Evolutionary conservation across 2,888 invertebrate genomes (phyloP).

Genomic region (Camponotus fellah): DNA sequence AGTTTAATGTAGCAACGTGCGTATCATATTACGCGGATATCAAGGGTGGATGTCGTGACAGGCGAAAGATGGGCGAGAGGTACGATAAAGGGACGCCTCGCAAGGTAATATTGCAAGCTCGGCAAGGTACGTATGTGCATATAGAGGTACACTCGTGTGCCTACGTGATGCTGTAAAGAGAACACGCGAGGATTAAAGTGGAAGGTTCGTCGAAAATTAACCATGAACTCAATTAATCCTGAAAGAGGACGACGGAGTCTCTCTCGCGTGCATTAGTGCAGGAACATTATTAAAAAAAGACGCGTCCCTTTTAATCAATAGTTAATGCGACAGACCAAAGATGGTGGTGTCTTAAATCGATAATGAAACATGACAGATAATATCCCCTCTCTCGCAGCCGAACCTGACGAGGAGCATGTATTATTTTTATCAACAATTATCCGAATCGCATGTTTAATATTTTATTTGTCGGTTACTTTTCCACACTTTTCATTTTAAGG

Average conservation of each 20-base stretch:
- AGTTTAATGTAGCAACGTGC: conserved; percentile 72
- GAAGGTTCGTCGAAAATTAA: conserved; percentile 70
- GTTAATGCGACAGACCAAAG: background rate
- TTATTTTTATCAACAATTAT: background rate
- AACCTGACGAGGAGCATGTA: background rate
- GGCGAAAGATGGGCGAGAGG: conserved; percentile 23
- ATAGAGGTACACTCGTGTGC: background rate
- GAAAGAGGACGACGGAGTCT: conserved; percentile 60
- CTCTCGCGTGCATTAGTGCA: conserved; percentile 65
- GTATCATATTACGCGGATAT: conserved; percentile 60
- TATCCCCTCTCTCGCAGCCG: conserved; percentile 9
- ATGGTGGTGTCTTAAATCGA: background rate
- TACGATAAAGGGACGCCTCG: conserved; percentile 40
- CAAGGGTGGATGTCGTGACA: conserved; percentile 38
- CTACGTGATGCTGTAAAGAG: conserved; percentile 21
- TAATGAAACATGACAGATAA: conserved; percentile 47
- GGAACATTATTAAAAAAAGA: conserved; percentile 63
- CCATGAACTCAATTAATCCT: conserved; percentile 74
- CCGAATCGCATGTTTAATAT: background rate
- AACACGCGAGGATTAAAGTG: conserved; percentile 64
- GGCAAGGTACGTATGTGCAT: background rate
- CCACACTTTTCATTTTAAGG: too few species aligned
- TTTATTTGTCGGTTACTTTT: background rate
- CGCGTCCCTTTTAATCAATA: conserved; percentile 66
- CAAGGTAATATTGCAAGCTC: conserved; percentile 1